Base-by-base conservation (phyloP, 30 jellyfish, hydroid and myxozoan genomes). In the Haliclystus octoradiatus region DNA sequence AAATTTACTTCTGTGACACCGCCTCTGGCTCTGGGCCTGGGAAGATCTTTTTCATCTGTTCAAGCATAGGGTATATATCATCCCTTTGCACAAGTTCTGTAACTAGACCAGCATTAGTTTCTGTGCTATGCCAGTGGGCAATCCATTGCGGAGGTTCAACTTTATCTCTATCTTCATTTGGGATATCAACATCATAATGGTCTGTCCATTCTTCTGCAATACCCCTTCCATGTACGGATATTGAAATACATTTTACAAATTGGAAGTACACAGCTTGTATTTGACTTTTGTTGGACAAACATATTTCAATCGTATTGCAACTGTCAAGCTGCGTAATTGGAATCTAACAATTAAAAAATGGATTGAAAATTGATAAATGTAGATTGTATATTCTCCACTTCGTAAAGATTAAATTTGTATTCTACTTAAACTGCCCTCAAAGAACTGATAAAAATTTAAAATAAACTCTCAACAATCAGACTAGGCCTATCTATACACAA, bases 111-210 rank as follows among this genome's bases (percentile, higher is more conserved):
- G 94, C 71, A 31, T 47, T 34, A 33, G 86, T 64, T 1, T 29
- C 49, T 26, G 63, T 64, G 35, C 52, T 69, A 52, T 75, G 76
- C 97, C 97, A 88, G 62, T 88, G 97, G 1, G 94, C 93, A 52
- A 88, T 70, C 84, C 78, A 75, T 33, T 88, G 97, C 4, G 76
- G 76, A 47, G 69, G 25, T 1, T 78, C 92, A 68, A 62, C 92
- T 4, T 32, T 61, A 30, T 52, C 50, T 12, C 33, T 26, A 2
- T 68, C 82, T 0, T 49, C 62, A 33, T 9, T 40, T 40, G 57
- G 57, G 9, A 40, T 40, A 5, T 19, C 19, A 19, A 40, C 57
- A 19, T 40, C 57, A 19, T 40, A 40, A 19, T 9, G 19, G 19
- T 40, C 57, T 19, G 62, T 12, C 66, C 77, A 0, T 64, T 75